Evolutionary conservation across 2,888 invertebrate species (phyloP).

Genomic region (Aleiodes leptofemur): DNA sequence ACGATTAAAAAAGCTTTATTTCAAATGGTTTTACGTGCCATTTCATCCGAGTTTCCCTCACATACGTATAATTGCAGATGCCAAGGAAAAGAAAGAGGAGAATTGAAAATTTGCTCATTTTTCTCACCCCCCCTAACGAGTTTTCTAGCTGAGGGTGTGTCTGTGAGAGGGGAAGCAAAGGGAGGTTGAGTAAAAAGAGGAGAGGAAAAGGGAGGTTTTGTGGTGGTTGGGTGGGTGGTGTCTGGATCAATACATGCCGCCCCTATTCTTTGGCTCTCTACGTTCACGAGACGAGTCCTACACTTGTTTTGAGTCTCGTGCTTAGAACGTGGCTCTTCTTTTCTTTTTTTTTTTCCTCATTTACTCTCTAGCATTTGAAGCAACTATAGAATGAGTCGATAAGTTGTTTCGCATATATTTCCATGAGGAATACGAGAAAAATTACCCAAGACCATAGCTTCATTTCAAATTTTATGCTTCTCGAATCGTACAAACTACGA

Average conservation of each 20-base stretch:
- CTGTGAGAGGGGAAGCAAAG: conserved; percentile 57
- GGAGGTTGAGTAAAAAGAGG: conserved; percentile 50
- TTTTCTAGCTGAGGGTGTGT: conserved; percentile 52
- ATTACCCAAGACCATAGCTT: too few species aligned
- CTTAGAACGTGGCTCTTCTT: conserved; percentile 9
- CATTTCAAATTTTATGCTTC: too few species aligned
- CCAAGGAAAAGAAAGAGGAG: background rate
- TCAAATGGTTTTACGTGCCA: too few species aligned
- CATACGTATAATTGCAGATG: background rate
- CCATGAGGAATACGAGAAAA: too few species aligned
- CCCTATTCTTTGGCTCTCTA: conserved; percentile 69
- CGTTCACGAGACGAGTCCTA: conserved; percentile 54
- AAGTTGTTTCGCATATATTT: too few species aligned
- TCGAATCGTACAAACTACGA: too few species aligned
- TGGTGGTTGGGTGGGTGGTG: conserved; percentile 58
- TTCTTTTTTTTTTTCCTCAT: conserved; percentile 34
- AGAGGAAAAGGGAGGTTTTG: conserved; percentile 38
- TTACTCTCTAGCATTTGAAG: background rate
- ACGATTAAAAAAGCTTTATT: too few species aligned
- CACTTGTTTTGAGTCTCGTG: conserved; percentile 41
- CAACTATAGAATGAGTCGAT: too few species aligned
- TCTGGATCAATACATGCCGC: conserved; percentile 72
- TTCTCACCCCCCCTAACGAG: background rate
- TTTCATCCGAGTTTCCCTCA: background rate
- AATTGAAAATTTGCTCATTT: conserved; percentile 5